phyloP scores from a whole-genome alignment of 1,140 invertebrate species.

The Mya arenaria region DNA sequence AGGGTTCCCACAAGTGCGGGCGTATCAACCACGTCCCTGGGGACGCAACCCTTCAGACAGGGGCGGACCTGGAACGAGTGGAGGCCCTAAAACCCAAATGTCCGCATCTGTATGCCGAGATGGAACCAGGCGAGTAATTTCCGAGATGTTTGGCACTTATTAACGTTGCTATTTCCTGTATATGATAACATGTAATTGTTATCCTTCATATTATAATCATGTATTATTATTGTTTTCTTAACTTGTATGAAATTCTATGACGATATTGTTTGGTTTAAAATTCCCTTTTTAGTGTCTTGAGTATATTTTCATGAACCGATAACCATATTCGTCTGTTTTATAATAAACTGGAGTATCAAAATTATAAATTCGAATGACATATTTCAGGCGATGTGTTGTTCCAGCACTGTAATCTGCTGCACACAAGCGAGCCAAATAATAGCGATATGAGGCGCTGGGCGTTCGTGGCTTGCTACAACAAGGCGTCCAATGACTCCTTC shows the following conservation, averaged over 20 bases:
- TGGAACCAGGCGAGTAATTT: conserved; percentile 71
- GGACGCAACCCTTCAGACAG: conserved; percentile 57
- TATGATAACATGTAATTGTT: no score
- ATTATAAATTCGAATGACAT: neutral
- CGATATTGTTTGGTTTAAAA: no score
- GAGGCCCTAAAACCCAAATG: conserved; percentile 62
- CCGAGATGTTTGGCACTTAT: no score
- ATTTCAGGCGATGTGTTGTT: conserved; percentile 65
- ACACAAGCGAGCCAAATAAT: conserved; percentile 63
- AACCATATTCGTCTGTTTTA: no score
- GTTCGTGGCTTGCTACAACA: conserved; percentile 65
- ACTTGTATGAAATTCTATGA: no score
- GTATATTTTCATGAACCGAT: no score
- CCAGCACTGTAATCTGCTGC: conserved; percentile 67
- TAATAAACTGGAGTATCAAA: no score
- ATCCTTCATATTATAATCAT: no score
- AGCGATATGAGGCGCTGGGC: conserved; percentile 69
- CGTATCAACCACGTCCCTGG: conserved; percentile 70
- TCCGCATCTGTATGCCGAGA: conserved; percentile 68
- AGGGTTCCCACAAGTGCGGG: conserved; percentile 72
- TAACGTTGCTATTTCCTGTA: no score
- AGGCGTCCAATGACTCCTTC: conserved; percentile 62
- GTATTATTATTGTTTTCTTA: no score
- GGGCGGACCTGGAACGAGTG: conserved; percentile 67
- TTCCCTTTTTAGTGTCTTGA: no score